Evolutionary conservation across 2,888 invertebrate genomes (phyloP), one percentile per base, ranked within the genome.

Genomic region (Clunio marinus): DNA sequence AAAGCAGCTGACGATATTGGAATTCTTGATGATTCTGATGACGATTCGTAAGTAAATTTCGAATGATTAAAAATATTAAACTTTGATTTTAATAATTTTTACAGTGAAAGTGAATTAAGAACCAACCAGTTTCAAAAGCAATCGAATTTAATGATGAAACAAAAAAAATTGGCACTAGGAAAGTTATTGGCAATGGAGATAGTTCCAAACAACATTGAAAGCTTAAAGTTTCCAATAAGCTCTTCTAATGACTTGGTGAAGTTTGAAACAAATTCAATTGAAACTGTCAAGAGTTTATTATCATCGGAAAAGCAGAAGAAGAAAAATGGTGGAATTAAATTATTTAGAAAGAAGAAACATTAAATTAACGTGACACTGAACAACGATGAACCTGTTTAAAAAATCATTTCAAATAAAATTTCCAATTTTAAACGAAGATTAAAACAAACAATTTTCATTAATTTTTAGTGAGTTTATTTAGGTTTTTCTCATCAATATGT

Each of bases 1-100:
- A 89, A 88, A 75, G 88, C 89, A 1, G 93, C 93, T 0, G 84
- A 87, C 71, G 94, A 96, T 72, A 91, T 95, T 87, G 97, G 97
- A 77, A 88, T 96, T 73, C 85, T 97, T 70, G 80, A 96, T 1
- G 95, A 95, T 73, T 89, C 92, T 41, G 86, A 86, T 72, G 79
- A n/a, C n/a, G n/a, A 81, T 81, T 75, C 75, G 78, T 78, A 72
- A 71, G 75, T 70, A 24, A 2, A 41, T 27, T 28, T 41, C 41
- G 3, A 10, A 15, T 41, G 3, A 41, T 7, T 41, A 4, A n/a
- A 15, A 32, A 32, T 32, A n/a, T 32, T 32, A 5, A 32, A 8
- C 35, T 8, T 13, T 8, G 35, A 4, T 15, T 41, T 41, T 13
- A 41, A 41, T 41, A 41, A 13, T 41, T n/a, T 41, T 7, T 41